These are phyloP conservation scores for Aquatica leii DNA, from an alignment of 2,888 invertebrate genomes.

Conservation along the genomic window DNA sequence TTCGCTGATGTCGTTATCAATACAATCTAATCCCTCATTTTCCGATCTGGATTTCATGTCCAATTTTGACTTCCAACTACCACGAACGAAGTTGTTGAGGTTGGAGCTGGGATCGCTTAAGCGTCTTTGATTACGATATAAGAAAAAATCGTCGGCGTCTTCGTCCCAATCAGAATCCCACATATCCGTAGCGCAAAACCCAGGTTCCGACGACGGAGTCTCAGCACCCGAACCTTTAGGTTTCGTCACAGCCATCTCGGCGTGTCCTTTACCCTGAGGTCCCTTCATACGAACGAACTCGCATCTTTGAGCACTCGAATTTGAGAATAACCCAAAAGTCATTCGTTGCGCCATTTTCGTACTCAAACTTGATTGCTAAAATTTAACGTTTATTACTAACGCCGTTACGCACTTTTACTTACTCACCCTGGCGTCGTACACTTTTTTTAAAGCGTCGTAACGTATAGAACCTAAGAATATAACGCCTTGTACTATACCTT, in stretches of 20 bases:
- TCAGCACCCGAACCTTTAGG: constrained; percentile 92
- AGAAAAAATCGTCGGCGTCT: constrained; percentile 84
- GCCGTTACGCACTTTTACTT: background rate
- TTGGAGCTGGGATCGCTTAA: constrained; percentile 95
- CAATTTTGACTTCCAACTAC: constrained; percentile 80
- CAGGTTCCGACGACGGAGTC: constrained; percentile 92
- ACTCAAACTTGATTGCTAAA: constrained; percentile 88
- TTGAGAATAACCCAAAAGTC: constrained; percentile 90
- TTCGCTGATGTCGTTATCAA: constrained; percentile 85
- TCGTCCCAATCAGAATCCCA: constrained; percentile 93
- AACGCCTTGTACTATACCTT: constrained; percentile 87
- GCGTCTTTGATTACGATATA: constrained; percentile 77
- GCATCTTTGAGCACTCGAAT: constrained; percentile 80
- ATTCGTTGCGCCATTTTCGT: constrained; percentile 95
- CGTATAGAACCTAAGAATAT: constrained; percentile 97
- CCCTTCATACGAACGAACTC: constrained; percentile 99
- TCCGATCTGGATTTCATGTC: constrained; percentile 82
- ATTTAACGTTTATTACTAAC: constrained; percentile 32
- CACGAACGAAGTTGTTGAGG: constrained; percentile 82
- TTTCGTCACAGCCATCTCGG: constrained; percentile 97
- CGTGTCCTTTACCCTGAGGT: constrained; percentile 94
- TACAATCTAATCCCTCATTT: constrained; percentile 88
- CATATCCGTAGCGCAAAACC: constrained; percentile 81
- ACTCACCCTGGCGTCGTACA: constrained; percentile 92
- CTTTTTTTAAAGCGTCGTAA: constrained; percentile 96